phyloP scores from a whole-genome alignment of 2,113 vertebrate genomes.

The Tursiops truncatus region DNA sequence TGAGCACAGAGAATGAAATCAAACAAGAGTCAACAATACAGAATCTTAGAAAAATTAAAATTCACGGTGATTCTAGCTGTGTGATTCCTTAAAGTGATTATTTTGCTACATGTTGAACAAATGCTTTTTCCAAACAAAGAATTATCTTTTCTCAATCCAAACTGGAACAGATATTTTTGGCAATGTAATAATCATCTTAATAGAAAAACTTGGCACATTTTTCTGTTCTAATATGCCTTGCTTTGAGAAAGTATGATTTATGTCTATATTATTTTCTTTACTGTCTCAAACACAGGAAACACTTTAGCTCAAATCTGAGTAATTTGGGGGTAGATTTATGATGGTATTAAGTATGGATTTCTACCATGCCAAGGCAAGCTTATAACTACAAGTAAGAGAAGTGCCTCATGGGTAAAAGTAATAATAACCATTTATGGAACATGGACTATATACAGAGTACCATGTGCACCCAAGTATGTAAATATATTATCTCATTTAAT shows the following conservation, averaged over 20 bases:
- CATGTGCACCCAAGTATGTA: background rate
- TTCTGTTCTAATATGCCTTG: background rate
- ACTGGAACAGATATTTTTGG: slow-evolving; percentile 7
- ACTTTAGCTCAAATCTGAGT: slow-evolving; percentile 12
- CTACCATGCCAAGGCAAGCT: background rate
- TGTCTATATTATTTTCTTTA: background rate
- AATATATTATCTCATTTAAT: background rate
- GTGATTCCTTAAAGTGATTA: background rate
- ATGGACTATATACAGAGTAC: background rate
- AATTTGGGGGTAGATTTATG: background rate
- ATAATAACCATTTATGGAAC: background rate
- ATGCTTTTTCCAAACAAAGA: slow-evolving; percentile 13
- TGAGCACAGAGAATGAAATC: background rate
- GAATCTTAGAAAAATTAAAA: slow-evolving; percentile 8
- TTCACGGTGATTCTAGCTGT: background rate
- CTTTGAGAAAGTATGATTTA: background rate
- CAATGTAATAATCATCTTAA: slow-evolving; percentile 2
- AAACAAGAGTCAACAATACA: background rate
- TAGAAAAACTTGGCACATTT: background rate
- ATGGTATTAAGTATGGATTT: background rate
- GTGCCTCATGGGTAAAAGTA: background rate
- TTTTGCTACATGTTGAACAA: background rate
- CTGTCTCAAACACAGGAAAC: background rate
- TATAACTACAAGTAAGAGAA: background rate
- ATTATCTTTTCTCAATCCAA: background rate